Evolutionary conservation across 2,888 invertebrate genomes (phyloP).

Genomic region (Hydroisotoma schaefferi): DNA sequence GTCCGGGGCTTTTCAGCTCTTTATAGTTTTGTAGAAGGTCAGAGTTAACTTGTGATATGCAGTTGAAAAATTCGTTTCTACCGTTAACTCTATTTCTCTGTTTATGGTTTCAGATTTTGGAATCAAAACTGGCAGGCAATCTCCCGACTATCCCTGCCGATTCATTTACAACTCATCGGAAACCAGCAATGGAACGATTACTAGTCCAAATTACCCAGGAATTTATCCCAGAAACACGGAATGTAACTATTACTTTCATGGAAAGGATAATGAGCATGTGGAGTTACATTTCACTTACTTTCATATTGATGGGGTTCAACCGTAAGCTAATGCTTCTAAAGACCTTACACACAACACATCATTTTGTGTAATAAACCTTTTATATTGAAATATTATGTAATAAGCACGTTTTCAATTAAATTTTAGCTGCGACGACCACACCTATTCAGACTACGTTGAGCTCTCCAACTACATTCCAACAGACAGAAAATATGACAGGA

Average conservation of each 20-base stretch:
- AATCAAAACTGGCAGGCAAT: slow-evolving; percentile 74
- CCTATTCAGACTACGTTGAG: slow-evolving; percentile 93
- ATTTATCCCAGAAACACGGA: slow-evolving; percentile 83
- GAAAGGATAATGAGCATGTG: slow-evolving; percentile 70
- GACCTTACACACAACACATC: too few species aligned
- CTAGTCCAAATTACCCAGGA: slow-evolving; percentile 87
- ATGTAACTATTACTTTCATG: slow-evolving; percentile 88
- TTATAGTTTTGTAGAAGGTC: slow-evolving; percentile 86
- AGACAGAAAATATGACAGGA: slow-evolving; percentile 82
- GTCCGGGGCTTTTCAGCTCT: slow-evolving; percentile 83
- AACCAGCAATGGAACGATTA: slow-evolving; percentile 73
- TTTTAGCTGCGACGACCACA: slow-evolving; percentile 78
- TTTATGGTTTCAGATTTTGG: slow-evolving; percentile 69
- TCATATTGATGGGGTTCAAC: slow-evolving; percentile 85
- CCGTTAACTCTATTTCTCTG: too few species aligned
- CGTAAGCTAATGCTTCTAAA: too few species aligned
- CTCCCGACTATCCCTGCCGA: slow-evolving; percentile 72
- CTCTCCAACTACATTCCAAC: slow-evolving; percentile 90
- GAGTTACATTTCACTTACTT: slow-evolving; percentile 84
- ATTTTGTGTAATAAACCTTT: background rate
- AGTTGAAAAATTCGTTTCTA: background rate
- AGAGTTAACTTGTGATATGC: slow-evolving; percentile 45
- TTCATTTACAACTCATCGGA: slow-evolving; percentile 84
- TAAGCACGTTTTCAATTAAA: slow-evolving; percentile 46
- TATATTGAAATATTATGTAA: too few species aligned